Percentiles rank a stretch among this genome's conserved stretches.
These are phyloP conservation scores for Eurytoma adleriae DNA, from an alignment of 2,888 invertebrate species.

Conservation along the genomic window DNA sequence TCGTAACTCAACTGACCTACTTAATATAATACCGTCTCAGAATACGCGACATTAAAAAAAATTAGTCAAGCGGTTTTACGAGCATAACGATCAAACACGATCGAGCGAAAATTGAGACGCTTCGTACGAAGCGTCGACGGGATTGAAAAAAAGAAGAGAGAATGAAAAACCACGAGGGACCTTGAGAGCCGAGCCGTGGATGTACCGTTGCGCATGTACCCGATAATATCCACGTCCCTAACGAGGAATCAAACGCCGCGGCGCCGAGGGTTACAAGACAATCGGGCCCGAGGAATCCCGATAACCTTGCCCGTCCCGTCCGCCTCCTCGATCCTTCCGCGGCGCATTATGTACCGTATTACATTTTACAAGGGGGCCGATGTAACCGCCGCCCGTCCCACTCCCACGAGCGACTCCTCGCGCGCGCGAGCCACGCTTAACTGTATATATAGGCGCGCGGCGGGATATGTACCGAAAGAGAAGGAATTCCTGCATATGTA, in stretches of 20 bases:
- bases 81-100: neutral
- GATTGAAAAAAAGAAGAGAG: neutral
- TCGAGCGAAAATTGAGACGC: neutral
- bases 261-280: slow-evolving; percentile 3
- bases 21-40: too few relatives aligned
- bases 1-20: too few relatives aligned
- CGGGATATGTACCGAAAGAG: slow-evolving; percentile 55
- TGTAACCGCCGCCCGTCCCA: neutral
- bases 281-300: neutral
- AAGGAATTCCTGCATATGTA: slow-evolving; percentile 73
- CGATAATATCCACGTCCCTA: slow-evolving; percentile 16
- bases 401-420: slow-evolving; percentile 20
- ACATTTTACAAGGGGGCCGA: slow-evolving; percentile 34
- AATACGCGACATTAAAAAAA: too few relatives aligned
- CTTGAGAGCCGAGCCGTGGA: slow-evolving; percentile 22
- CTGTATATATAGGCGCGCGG: neutral
- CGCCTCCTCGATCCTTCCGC: neutral
- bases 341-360: slow-evolving; percentile 37
- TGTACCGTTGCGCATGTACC: slow-evolving; percentile 36
- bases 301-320: neutral
- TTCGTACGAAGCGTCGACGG: neutral
- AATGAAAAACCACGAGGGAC: slow-evolving; percentile 12
- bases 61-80: neutral
- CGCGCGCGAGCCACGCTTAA: neutral
- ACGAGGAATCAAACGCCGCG: slow-evolving; percentile 31